Evolutionary conservation across 2,888 invertebrate genomes (phyloP).

Genomic region (Eilema depressum): DNA sequence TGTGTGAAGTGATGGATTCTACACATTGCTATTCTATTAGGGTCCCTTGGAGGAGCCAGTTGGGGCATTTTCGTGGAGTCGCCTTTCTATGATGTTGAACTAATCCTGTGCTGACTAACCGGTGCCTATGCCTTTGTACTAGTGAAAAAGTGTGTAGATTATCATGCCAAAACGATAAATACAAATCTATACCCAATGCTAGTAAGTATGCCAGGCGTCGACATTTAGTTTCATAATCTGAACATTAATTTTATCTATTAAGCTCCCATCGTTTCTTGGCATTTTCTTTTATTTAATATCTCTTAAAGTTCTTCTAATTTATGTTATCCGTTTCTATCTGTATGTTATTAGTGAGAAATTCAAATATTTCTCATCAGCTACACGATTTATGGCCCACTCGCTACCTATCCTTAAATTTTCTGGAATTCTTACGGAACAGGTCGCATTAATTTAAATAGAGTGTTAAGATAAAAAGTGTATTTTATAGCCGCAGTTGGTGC

Average conservation of each 20-base stretch:
- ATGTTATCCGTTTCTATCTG: constrained; percentile 4
- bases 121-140: neutral
- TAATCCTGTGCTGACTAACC: neutral
- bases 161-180: neutral
- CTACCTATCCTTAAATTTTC: constrained; percentile 4
- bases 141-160: neutral
- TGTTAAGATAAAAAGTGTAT: constrained; percentile 5
- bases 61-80: neutral
- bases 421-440: neutral
- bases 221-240: neutral
- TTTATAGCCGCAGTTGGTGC: neutral
- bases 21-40: neutral
- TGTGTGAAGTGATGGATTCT: neutral
- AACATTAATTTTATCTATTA: neutral
- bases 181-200: neutral
- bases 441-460: neutral
- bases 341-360: constrained; percentile 2
- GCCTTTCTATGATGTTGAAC: neutral
- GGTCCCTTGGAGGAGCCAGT: too few species aligned
- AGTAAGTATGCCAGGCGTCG: neutral
- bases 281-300: neutral
- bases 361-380: constrained; percentile 1
- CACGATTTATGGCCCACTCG: neutral
- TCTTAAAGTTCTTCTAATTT: neutral
- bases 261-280: neutral